Percentiles rank a stretch among this genome's conserved stretches.
These are phyloP conservation scores for Melopsittacus undulatus DNA, from an alignment of 2,797 vertebrate genomes.

Conservation along the genomic window DNA sequence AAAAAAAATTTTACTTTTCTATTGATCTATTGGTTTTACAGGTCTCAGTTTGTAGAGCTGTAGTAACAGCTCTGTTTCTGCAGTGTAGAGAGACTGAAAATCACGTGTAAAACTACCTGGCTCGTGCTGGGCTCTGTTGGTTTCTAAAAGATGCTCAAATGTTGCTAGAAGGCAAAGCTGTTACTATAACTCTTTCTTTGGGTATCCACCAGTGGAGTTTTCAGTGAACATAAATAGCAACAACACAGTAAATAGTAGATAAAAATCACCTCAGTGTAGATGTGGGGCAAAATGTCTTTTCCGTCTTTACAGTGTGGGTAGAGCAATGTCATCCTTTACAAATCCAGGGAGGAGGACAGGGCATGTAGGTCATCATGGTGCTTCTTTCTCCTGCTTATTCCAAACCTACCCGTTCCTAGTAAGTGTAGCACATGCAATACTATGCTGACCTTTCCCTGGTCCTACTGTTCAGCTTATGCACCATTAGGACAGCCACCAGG, in stretches of 20 bases:
- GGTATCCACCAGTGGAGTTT: neutral
- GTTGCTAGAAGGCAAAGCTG: constrained; percentile 1
- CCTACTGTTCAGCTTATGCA: neutral
- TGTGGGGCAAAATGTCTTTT: neutral
- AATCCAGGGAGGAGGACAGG: neutral
- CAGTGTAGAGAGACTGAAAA: neutral
- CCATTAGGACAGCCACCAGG: neutral
- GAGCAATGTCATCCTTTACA: neutral
- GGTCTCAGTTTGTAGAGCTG: neutral
- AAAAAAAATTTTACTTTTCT: neutral
- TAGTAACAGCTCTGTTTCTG: neutral
- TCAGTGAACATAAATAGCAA: neutral
- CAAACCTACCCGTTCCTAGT: neutral
- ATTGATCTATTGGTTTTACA: neutral
- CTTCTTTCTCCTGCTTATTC: neutral
- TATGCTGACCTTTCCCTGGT: neutral
- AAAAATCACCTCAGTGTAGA: neutral
- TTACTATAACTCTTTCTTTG: neutral
- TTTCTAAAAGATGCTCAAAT: neutral
- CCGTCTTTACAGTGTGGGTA: neutral
- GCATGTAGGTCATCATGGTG: neutral
- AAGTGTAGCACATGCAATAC: neutral
- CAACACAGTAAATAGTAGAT: neutral
- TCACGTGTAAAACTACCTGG: neutral
- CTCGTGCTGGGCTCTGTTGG: neutral